These are phyloP conservation scores for Junonia oenone DNA, from an alignment of 2,888 invertebrate species.

Conservation along the genomic window DNA sequence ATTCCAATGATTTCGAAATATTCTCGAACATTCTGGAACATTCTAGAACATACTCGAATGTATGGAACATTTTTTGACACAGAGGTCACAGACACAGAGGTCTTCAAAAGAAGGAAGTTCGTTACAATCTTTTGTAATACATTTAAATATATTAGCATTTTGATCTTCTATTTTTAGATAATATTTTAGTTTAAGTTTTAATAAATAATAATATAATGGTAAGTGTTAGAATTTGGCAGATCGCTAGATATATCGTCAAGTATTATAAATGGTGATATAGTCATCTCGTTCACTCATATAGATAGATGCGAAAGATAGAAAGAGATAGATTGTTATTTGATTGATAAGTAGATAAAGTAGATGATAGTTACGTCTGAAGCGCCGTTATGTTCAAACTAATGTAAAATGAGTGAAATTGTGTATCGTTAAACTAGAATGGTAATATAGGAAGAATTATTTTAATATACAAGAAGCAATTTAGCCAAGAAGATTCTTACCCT, in stretches of 20 bases:
- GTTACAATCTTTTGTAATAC: not conserved
- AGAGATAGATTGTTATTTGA: not conserved
- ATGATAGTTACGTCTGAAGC: no score
- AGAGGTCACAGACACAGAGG: no score
- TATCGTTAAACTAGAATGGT: no score
- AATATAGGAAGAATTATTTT: no score
- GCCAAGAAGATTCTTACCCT: no score
- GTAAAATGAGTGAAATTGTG: no score
- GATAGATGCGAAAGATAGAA: not conserved
- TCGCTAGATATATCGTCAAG: not conserved
- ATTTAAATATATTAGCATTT: no score
- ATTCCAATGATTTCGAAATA: slow-evolving; percentile 72
- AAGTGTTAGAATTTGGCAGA: no score
- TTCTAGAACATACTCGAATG: not conserved
- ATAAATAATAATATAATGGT: not conserved
- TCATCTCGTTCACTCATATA: not conserved
- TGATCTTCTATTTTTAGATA: not conserved
- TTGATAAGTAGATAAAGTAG: not conserved
- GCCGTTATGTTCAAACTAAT: no score
- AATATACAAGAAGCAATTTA: no score
- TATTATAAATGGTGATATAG: not conserved
- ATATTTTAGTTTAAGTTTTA: not conserved
- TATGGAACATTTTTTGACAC: not conserved
- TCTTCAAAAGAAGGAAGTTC: not conserved
- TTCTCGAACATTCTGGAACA: not conserved